phyloP scores from a whole-genome alignment of 2,888 invertebrate genomes.

The Galerucella pusilla region DNA sequence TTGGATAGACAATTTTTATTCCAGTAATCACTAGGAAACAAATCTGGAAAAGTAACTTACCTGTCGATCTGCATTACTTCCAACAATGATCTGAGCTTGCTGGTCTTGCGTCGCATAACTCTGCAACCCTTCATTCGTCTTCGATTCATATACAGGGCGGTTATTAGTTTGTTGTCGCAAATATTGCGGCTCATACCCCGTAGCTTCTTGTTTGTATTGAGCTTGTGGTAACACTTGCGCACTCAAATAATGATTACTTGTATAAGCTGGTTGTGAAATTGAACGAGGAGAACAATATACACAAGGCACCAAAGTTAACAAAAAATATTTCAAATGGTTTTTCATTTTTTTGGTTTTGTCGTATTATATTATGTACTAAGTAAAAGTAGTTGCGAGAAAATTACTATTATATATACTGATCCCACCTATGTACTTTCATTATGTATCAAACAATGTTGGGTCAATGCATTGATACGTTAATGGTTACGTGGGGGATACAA shows the following conservation, averaged over 20 bases:
- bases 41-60: slow-evolving; percentile 58
- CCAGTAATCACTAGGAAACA: no score
- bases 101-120: slow-evolving; percentile 66
- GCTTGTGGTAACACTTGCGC: slow-evolving; percentile 49
- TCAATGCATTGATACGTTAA: slow-evolving; percentile 40
- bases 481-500: neutral
- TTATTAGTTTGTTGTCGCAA: slow-evolving; percentile 36
- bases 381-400: neutral
- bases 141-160: slow-evolving; percentile 49
- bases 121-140: slow-evolving; percentile 52
- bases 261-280: slow-evolving; percentile 54
- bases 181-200: slow-evolving; percentile 38
- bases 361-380: neutral
- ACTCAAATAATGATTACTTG: slow-evolving; percentile 50
- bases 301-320: slow-evolving; percentile 46
- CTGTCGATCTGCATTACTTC: slow-evolving; percentile 64
- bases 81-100: slow-evolving; percentile 63
- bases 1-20: no score
- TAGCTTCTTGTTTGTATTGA: slow-evolving; percentile 43
- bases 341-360: slow-evolving; percentile 41
- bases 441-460: slow-evolving; percentile 38
- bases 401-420: slow-evolving; percentile 32
- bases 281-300: slow-evolving; percentile 46
- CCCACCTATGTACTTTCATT: slow-evolving; percentile 33
- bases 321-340: slow-evolving; percentile 41